Evolutionary conservation across 30 jellyfish, hydroid and myxozoan genomes (phyloP), one percentile per base, ranked within the genome.

Genomic region (Hydractinia echinata): DNA sequence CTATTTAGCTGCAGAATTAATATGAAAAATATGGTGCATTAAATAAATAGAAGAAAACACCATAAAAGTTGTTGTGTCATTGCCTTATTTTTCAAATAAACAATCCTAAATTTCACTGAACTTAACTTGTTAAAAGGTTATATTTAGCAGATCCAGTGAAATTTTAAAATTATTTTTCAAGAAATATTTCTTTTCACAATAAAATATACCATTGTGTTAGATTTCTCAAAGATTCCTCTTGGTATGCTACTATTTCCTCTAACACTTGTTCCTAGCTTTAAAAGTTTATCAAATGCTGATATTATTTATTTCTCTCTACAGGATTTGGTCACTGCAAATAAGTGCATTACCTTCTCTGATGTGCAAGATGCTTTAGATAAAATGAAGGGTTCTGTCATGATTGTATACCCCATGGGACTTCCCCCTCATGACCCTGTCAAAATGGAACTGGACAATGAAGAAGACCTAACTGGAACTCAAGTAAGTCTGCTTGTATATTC

Each of bases 401-500:
- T 92, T 55, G 98, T 86, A 11, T 92, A 92, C 53, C 98, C 98
- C 6, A 92, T 92, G 98, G 98, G 98, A 8, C 79, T 92, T 61
- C 98, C 98, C 16, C 98, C 98, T 4, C 96, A 92, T 62, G 98
- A 92, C 58, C 96, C 98, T 18, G 88, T 86, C 55, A 83, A 87
- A 67, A 82, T 83, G 71, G 98, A 92, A 73, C 49, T 92, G 14
- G 98, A 92, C 66, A 83, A 82, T 55, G 60, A 82, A 30, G 98
- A 92, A 92, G 98, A 92, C 55, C 84, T 92, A n/a, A 76, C 98
- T 11, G 98, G 98, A 51, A 92, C 98, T 14, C 98, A 92, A 84
- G 98, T 92, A 69, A 44, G 92, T 61, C 10, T 69, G n/a, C 79
- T 10, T 81, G 13, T 50, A 18, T 13, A 58, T 58, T 58, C 69